Base-by-base conservation (phyloP, 2,888 invertebrate genomes). In the Oligia fasciuncula region DNA sequence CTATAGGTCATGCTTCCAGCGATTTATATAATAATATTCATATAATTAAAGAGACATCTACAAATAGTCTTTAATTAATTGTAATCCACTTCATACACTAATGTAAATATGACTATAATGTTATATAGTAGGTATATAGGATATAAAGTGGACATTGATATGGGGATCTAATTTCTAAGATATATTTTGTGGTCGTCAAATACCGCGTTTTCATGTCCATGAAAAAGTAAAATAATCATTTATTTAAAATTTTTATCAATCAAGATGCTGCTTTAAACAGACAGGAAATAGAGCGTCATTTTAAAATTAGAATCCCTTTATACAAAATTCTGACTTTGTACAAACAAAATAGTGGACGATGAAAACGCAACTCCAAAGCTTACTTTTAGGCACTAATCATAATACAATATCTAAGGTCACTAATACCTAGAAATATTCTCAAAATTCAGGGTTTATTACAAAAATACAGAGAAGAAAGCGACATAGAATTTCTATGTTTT, bases 61-160 rank as follows among this genome's bases (percentile, higher is more conserved):
- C 76, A 80, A 82, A 81, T 87, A 87, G 80, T 84, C 81, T 88
- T 85, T 81, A 83, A 85, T 83, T 88, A 88, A 87, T 88, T 87
- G 87, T 85, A 79, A 80, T 88, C 77, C 85, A 86, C 81, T 84
- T 75, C 67, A 81, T 80, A 85, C 51, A 51, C 76, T 86, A 79
- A 79, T 79, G 66, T 83, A 87, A 84, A 86, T 87, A 85, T 73
- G 76, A 23, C 49, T 87, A 80, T 75, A 80, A 78, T 77, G 68
- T 76, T 51, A 72, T 66, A 77, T 78, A 76, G 67, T 65, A 40
- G 11, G 19, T 40, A 65, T 65, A 71, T 67, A 79, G 72, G 74
- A 84, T 85, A 86, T 84, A 81, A 80, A 87, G 86, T 88, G 80
- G 79, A 87, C 69, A 83, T 75, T 87, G 87, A 88, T 88, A 88